Percentiles rank a stretch among this genome's conserved stretches.
These are phyloP conservation scores for Lepilemur septentrionalis DNA, from an alignment of 2,797 vertebrate species.

Conservation along the genomic window DNA sequence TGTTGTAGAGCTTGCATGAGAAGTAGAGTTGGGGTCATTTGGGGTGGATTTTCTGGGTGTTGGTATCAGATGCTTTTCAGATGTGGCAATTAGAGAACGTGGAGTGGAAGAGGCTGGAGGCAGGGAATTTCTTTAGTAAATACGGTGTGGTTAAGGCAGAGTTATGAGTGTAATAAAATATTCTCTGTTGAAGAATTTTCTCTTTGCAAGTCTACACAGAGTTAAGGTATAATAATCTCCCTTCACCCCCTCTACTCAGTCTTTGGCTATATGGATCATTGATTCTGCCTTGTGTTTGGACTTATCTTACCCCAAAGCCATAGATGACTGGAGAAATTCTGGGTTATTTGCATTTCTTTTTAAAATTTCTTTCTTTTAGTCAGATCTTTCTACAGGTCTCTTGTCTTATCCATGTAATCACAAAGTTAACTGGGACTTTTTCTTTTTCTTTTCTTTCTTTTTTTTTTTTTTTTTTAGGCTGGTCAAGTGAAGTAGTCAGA, in stretches of 20 bases:
- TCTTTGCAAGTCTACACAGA: neutral
- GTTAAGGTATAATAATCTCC: neutral
- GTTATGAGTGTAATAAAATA: neutral
- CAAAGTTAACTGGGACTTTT: neutral
- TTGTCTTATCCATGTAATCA: neutral
- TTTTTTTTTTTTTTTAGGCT: no score
- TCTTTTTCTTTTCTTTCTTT: neutral
- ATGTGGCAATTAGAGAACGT: neutral
- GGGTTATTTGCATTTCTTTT: neutral
- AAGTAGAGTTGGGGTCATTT: neutral
- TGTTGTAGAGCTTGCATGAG: neutral
- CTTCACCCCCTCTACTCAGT: fast-evolving
- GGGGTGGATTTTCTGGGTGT: neutral
- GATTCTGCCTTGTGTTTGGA: neutral
- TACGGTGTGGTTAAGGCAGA: neutral
- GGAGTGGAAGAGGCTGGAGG: neutral
- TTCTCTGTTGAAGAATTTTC: neutral
- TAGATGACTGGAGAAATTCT: neutral
- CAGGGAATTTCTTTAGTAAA: neutral
- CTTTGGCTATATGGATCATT: neutral
- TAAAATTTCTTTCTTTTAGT: neutral
- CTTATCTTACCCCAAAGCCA: neutral
- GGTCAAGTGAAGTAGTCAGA: no score
- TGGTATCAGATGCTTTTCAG: neutral
- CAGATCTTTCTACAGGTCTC: neutral